phyloP scores from a whole-genome alignment of 2,797 vertebrate species.

The Pyrocephalus nanus region DNA sequence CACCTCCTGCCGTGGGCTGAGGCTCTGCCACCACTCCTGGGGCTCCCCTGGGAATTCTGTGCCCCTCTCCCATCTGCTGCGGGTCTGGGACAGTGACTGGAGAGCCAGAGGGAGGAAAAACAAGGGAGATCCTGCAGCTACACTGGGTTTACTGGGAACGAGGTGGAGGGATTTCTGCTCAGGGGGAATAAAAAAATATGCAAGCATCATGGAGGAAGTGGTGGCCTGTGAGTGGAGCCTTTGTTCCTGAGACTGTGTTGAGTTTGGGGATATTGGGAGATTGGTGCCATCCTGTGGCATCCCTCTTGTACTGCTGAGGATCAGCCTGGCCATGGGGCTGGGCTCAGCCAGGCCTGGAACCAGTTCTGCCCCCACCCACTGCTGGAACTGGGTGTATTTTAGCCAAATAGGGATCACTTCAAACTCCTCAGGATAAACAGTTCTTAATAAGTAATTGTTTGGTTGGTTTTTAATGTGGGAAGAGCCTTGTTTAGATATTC shows the following conservation, averaged over 20 bases:
- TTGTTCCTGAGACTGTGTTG: slow-evolving; percentile 20
- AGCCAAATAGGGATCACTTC: not conserved
- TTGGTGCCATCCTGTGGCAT: slow-evolving; percentile 66
- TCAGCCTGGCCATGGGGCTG: not conserved
- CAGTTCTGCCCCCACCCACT: not conserved
- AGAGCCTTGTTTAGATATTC: not conserved
- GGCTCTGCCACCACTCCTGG: not conserved
- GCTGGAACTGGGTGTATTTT: not conserved
- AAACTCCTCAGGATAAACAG: not conserved
- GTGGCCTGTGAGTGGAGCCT: slow-evolving; percentile 34
- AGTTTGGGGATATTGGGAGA: not conserved
- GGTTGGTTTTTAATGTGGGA: not conserved
- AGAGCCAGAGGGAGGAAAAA: not conserved
- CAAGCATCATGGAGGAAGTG: slow-evolving; percentile 18
- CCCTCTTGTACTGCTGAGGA: not conserved
- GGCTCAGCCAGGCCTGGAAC: not conserved
- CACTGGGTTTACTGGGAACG: not conserved
- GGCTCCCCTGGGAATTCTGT: not conserved
- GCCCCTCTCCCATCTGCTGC: slow-evolving; percentile 16
- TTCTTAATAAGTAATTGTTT: not conserved
- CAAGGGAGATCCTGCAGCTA: not conserved
- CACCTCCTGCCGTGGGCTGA: not conserved
- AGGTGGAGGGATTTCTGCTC: not conserved
- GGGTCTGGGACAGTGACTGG: not conserved
- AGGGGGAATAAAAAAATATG: not conserved